Conservation (phyloP, 2,888 invertebrate genomes). For the Entomobrya proxima region DNA sequence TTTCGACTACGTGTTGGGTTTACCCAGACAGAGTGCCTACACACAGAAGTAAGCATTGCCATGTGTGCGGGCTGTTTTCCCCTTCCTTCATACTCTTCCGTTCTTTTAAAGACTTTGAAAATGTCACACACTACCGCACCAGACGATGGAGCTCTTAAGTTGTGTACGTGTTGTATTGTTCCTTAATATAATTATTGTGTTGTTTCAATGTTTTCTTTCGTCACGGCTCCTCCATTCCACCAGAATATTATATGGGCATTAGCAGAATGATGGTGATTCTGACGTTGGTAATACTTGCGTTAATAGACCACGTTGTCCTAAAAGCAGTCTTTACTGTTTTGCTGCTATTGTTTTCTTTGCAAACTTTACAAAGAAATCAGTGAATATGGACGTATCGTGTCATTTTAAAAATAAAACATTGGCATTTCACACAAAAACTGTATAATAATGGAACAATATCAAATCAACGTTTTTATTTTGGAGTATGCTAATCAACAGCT, state of each 20-base stretch:
- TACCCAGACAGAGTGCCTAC: neutral
- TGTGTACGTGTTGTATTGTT: constrained; percentile 35
- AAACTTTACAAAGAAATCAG: neutral
- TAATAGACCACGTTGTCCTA: neutral
- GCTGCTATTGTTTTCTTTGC: too few species aligned
- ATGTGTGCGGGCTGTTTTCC: neutral
- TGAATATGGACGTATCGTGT: neutral
- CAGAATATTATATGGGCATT: neutral
- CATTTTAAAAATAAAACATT: neutral
- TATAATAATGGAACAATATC: too few species aligned
- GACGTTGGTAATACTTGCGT: neutral
- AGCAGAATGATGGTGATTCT: neutral
- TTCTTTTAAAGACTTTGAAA: constrained; percentile 19
- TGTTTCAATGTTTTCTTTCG: constrained; percentile 44
- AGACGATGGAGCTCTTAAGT: constrained; percentile 31
- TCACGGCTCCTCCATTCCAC: neutral
- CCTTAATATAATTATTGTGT: constrained; percentile 44
- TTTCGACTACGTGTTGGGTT: constrained; percentile 50
- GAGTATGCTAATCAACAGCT: neutral
- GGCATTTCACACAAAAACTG: neutral
- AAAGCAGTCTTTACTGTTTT: too few species aligned
- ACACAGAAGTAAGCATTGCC: neutral
- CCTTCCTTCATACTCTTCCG: too few species aligned
- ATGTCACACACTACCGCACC: constrained; percentile 15
- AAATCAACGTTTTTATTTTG: too few species aligned